Evolutionary conservation across 2,797 vertebrate species (phyloP), one percentile per base, ranked within the genome.

Genomic region (Crenichthys baileyi): DNA sequence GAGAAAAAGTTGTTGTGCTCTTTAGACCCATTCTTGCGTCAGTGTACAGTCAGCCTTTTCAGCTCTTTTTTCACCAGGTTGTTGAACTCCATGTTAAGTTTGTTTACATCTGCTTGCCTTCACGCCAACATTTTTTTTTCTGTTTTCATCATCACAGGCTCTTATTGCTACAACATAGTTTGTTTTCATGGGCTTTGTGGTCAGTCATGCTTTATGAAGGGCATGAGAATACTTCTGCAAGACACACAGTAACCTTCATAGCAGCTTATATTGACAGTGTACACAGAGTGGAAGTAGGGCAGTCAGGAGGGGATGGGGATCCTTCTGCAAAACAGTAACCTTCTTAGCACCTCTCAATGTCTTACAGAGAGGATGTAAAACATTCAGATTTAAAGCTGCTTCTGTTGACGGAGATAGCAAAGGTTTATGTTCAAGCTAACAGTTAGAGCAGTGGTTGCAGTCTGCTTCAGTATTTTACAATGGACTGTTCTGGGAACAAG

Each of bases 401-500:
- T 74, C 26, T 26, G 76, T 75, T 58, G 73, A 44, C 80, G 48
- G 0, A 0, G 0, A 81, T 60, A 68, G 48, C 70, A 24, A 18
- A 18, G 48, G 87, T 90, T 92, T 87, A 92, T 88, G 73, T 92
- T 88, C 83, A 87, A 91, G 72, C 86, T 84, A 82, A 87, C 87
- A 82, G 79, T 70, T 75, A 76, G 75, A 67, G 72, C 24, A 56
- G 65, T 70, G 50, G 46, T 79, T 82, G 56, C 78, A 77, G 55
- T 61, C 60, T 75, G 73, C 72, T 86, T 88, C 68, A 75, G 84
- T 46, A 83, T 89, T 87, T 90, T 83, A 85, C 83, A 78, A 79
- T 36, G 36, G 41, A 26, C 41, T 60, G 15, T 53, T 82, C 77
- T 73, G 1, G 70, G 75, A 82, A 80, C 83, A 80, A 5, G 29